Evolutionary conservation across 2,888 invertebrate species (phyloP).

Genomic region (Carterocephalus palaemon): DNA sequence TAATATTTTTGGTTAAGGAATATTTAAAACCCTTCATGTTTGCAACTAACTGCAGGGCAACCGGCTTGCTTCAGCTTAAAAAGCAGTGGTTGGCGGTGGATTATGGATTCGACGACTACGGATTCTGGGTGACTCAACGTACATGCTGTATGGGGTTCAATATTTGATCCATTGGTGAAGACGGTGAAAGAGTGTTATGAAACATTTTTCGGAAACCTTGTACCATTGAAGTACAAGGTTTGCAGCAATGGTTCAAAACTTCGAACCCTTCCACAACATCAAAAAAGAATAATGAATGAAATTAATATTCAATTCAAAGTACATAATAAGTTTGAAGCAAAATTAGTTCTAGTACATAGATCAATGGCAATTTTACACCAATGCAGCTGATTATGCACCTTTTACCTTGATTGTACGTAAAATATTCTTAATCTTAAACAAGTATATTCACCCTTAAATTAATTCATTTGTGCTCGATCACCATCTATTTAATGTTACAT

Average conservation of each 20-base stretch:
- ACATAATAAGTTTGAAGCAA: conserved; percentile 6
- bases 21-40: conserved; percentile 23
- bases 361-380: conserved; percentile 20
- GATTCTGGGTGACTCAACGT: conserved; percentile 68
- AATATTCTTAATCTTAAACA: conserved; percentile 22
- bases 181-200: too few species aligned
- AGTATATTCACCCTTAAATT: too few species aligned
- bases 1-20: conserved; percentile 18
- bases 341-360: too few species aligned
- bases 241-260: conserved; percentile 2
- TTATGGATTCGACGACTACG: conserved; percentile 41
- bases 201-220: too few species aligned
- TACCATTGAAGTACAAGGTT: too few species aligned
- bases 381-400: conserved; percentile 13
- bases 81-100: conserved; percentile 60
- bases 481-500: conserved; percentile 7
- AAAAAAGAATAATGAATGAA: conserved; percentile 19
- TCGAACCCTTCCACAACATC: conserved; percentile 26
- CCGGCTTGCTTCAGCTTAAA: conserved; percentile 15
- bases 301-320: conserved; percentile 1
- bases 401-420: conserved; percentile 5
- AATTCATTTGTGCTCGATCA: conserved; percentile 27
- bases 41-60: conserved; percentile 25
- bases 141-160: conserved; percentile 41
- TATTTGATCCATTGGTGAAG: conserved; percentile 22